These are phyloP conservation scores for Ceyx melanurus DNA, from an alignment of 2,113 vertebrate genomes.

Conservation along the genomic window DNA sequence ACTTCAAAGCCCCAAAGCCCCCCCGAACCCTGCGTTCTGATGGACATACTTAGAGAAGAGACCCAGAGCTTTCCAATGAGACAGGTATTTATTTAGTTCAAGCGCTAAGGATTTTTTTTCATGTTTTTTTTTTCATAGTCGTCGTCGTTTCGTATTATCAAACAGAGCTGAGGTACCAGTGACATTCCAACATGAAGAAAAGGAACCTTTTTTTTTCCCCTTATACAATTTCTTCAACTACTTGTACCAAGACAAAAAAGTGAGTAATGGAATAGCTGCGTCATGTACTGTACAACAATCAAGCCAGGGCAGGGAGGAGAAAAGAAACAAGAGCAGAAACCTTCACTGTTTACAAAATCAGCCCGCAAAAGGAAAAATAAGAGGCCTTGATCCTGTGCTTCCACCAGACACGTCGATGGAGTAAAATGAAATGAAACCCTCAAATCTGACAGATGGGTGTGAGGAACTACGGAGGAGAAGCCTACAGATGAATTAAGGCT, in stretches of 20 bases:
- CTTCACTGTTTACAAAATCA: neutral
- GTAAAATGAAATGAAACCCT: neutral
- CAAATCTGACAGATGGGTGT: accelerated
- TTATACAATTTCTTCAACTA: slow-evolving; percentile 53
- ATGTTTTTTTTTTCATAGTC: neutral
- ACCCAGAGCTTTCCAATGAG: slow-evolving; percentile 58
- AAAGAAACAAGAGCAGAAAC: slow-evolving; percentile 47
- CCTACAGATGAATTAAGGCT: too few relatives aligned
- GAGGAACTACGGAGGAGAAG: neutral
- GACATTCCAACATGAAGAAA: slow-evolving; percentile 57
- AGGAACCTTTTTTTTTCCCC: slow-evolving; percentile 28
- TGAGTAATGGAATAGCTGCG: slow-evolving; percentile 8
- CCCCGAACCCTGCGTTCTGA: neutral
- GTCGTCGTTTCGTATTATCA: slow-evolving; percentile 14
- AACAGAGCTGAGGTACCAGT: slow-evolving; percentile 69
- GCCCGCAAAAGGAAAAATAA: neutral
- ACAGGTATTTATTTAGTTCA: slow-evolving; percentile 64
- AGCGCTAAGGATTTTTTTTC: slow-evolving; percentile 5
- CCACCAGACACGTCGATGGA: neutral
- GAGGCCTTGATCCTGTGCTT: neutral
- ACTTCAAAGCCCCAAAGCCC: accelerated
- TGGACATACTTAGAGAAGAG: neutral
- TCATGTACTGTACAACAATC: slow-evolving; percentile 9
- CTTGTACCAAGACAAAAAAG: slow-evolving; percentile 45
- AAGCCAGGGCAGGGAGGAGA: slow-evolving; percentile 29